Evolutionary conservation across 2,797 vertebrate genomes (phyloP), one percentile per base, ranked within the genome.

Genomic region (Luscinia megarhynchos): DNA sequence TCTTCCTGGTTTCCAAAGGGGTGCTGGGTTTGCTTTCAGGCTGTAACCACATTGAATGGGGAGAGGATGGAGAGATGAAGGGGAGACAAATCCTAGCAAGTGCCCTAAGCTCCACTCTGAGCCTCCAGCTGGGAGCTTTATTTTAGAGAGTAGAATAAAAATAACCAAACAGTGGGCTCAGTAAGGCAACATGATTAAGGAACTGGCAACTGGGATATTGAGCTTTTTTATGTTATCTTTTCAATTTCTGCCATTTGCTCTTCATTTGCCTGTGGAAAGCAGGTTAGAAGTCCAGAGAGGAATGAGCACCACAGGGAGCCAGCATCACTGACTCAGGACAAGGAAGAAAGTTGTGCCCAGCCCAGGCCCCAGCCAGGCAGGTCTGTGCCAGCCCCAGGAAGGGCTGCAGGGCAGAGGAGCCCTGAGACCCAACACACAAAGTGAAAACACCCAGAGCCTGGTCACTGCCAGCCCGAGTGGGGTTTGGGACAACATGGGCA

Each of bases 341-440:
- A 41, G 7, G 36, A 18, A 41, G 46, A 30, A 59, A 50, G 11
- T 2, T 34, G 16, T 58, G 27, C 43, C 66, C 30, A 82, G 10
- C 11, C 10, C 70, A 79, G 74, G 11, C 27, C n/a, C 24, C 12
- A 19, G 12, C 0, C 4, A 40, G n/a, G 43, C 59, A 45, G 2
- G 8, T 11, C 45, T 5, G 6, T 12, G 8, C 38, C 68, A 50
- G 69, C 36, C 46, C 27, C 36, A 26, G 68, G 19, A 63, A 48
- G 46, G 17, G 7, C 40, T 24, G 10, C 6, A 11, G 69, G 58
- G 58, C 32, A 75, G 38, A 40, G 32, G 58, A 12, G 41, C 13
- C 62, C 36, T 61, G 15, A 1, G 2, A 70, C 24, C 21, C 2
- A 5, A 11, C 1, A 12, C 0, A 1, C 6, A 16, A 62, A 45